Conservation (phyloP, 2,113 vertebrate genomes). For the Neopipo cinnamomea region DNA sequence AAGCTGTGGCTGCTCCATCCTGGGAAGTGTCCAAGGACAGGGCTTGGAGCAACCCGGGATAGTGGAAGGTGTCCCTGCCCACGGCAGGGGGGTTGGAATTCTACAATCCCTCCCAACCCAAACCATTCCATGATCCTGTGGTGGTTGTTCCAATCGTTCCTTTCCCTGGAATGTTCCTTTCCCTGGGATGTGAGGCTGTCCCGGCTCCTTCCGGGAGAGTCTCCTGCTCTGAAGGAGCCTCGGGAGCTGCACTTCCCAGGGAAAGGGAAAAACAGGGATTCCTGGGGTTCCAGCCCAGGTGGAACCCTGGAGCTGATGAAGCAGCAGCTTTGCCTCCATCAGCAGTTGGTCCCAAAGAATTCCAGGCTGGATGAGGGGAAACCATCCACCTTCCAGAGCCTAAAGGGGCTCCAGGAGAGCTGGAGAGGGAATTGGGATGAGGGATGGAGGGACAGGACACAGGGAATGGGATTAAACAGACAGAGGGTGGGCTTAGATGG, state of each 20-base stretch:
- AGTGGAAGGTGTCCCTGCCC: not conserved
- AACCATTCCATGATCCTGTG: not conserved
- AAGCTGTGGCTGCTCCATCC: not conserved
- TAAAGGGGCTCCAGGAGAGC: not conserved
- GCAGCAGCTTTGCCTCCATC: not conserved
- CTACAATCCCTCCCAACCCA: not conserved
- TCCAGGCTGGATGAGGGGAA: not conserved
- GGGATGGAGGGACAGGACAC: not conserved
- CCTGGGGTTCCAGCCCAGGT: not conserved
- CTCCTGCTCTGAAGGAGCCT: not conserved
- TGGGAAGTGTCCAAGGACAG: not conserved
- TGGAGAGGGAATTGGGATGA: not conserved
- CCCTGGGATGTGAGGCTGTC: not conserved
- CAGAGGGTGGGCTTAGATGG: rapidly evolving
- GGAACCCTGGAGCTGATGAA: not conserved
- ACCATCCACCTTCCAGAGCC: not conserved
- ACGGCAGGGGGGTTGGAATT: not conserved
- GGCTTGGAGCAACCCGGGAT: not conserved
- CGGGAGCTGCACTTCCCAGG: not conserved
- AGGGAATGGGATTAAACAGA: not conserved
- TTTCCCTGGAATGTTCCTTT: not conserved
- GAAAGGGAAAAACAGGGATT: not conserved
- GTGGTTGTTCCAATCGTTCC: not conserved
- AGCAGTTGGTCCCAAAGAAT: not conserved
- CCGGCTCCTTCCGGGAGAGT: not conserved